Conservation (phyloP, 2,113 vertebrate species). For the Tinamus guttatus region DNA sequence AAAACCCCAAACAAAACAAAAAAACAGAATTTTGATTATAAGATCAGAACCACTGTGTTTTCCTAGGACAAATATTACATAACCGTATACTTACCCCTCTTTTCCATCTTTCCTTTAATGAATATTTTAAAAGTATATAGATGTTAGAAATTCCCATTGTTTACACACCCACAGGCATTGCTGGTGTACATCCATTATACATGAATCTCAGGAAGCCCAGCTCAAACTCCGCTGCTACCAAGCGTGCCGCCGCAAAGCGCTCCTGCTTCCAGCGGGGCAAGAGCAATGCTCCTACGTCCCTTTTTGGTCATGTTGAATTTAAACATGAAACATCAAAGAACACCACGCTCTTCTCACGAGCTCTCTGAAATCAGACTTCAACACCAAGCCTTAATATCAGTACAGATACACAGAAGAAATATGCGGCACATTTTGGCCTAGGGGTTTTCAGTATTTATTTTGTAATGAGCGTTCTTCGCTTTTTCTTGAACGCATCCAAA, state of each 20-base stretch:
- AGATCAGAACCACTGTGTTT: neutral
- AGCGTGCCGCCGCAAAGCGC: neutral
- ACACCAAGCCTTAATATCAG: neutral
- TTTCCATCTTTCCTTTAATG: neutral
- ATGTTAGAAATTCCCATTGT: neutral
- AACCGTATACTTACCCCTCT: neutral
- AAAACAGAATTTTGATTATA: neutral
- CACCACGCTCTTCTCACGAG: neutral
- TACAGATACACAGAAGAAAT: neutral
- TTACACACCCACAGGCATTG: neutral
- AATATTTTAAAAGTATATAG: neutral
- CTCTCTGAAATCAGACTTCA: slow-evolving; percentile 46
- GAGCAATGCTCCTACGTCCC: neutral
- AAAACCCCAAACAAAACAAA: too few species aligned
- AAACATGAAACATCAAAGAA: slow-evolving; percentile 36
- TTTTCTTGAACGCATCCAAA: neutral
- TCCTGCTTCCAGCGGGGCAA: neutral
- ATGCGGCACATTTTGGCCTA: neutral
- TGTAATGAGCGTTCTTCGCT: neutral
- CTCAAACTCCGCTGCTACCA: neutral
- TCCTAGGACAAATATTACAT: neutral
- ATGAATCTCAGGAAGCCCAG: neutral
- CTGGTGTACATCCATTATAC: neutral
- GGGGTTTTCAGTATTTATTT: slow-evolving; percentile 21
- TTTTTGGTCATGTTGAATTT: slow-evolving; percentile 23